These are phyloP conservation scores for Prochilodus magdalenae DNA, from an alignment of 2,113 vertebrate species.

Conservation along the genomic window DNA sequence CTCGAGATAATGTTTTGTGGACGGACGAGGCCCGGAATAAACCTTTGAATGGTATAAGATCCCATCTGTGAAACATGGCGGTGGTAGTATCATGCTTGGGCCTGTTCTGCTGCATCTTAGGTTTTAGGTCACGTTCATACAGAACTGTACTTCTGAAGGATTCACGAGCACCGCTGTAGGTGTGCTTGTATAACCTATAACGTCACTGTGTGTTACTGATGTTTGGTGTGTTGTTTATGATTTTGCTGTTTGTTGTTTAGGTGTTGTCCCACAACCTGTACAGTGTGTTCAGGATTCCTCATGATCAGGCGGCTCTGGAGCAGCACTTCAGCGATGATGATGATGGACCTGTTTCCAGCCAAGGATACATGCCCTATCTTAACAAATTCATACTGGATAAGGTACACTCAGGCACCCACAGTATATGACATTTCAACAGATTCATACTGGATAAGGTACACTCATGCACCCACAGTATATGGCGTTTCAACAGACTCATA, in stretches of 20 bases:
- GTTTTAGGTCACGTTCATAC: too few species aligned
- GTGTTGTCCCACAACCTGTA: slow-evolving; percentile 59
- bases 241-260: slow-evolving; percentile 15
- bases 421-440: neutral
- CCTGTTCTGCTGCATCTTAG: too few species aligned
- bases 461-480: neutral
- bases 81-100: too few species aligned
- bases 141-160: too few species aligned
- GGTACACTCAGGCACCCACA: slow-evolving; percentile 57
- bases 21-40: too few species aligned
- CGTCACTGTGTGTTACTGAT: too few species aligned
- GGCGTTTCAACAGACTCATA: neutral
- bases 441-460: neutral
- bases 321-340: slow-evolving; percentile 62
- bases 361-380: slow-evolving; percentile 96
- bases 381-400: slow-evolving; percentile 84
- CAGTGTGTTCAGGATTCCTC: slow-evolving; percentile 57
- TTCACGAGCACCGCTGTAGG: too few species aligned
- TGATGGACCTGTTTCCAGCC: slow-evolving; percentile 57
- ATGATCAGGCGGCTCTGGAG: slow-evolving; percentile 54
- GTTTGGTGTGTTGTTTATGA: neutral
- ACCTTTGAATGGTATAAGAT: too few species aligned
- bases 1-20: too few species aligned
- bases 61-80: too few species aligned
- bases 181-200: too few species aligned